A percentile compares a stretch with the other conserved stretches of the same genome.
Conservation (phyloP, 1,140 invertebrate species). For the Cydia amplana region DNA sequence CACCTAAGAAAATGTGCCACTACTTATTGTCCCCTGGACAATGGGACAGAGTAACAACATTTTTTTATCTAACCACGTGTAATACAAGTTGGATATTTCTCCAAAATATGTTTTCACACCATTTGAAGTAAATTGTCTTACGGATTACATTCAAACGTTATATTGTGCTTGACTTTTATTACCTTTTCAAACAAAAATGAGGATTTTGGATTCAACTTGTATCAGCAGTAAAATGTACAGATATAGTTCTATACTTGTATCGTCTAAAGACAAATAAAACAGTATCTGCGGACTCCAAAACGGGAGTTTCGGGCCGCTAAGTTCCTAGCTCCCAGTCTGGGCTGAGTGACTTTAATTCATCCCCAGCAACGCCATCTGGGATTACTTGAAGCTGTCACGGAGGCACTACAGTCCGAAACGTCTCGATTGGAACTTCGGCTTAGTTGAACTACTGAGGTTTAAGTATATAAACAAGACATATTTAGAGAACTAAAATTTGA, state of each 20-base stretch:
- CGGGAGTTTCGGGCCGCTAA: constrained; percentile 26
- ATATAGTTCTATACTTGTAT: background rate
- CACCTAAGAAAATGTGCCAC: no score
- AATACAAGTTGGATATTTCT: no score
- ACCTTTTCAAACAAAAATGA: no score
- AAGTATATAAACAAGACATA: constrained; percentile 43
- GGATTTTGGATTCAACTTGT: no score
- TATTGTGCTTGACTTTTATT: no score
- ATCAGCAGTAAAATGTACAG: no score
- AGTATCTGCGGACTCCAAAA: background rate
- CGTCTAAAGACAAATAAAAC: background rate
- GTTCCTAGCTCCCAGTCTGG: constrained; percentile 51
- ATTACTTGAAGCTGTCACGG: constrained; percentile 57
- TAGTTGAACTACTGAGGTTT: constrained; percentile 33
- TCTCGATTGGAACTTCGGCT: constrained; percentile 49
- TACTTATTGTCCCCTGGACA: no score
- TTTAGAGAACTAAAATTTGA: background rate
- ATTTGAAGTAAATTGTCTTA: no score
- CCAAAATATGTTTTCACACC: no score
- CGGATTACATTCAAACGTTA: no score
- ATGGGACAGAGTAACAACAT: no score
- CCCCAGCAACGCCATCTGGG: constrained; percentile 54
- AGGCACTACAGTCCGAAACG: constrained; percentile 49
- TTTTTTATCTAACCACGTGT: no score
- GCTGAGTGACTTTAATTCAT: constrained; percentile 61